Percentiles rank a stretch among this genome's conserved stretches.
Conservation (phyloP, 1,140 invertebrate species). For the Caenorhabditis inopinata region DNA sequence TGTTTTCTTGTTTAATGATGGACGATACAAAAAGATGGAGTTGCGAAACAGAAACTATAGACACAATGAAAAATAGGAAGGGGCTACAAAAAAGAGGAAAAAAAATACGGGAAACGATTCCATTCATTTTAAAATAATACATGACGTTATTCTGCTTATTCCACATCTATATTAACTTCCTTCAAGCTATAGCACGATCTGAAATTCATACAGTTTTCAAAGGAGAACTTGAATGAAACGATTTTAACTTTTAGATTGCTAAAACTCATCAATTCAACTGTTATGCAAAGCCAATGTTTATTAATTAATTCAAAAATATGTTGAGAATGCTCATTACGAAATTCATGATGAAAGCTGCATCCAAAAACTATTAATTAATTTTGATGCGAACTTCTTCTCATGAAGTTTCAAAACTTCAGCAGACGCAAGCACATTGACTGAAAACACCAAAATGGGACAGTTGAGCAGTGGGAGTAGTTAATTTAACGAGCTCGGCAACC, state of each 20-base stretch:
- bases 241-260: too few species aligned
- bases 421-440: not conserved
- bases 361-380: too few species aligned
- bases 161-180: not conserved
- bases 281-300: too few species aligned
- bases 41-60: slow-evolving; percentile 23
- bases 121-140: slow-evolving; percentile 20
- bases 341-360: too few species aligned
- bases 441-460: not conserved
- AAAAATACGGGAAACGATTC: not conserved
- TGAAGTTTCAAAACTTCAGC: too few species aligned
- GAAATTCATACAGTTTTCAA: not conserved
- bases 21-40: not conserved
- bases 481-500: slow-evolving; percentile 5
- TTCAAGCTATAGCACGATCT: not conserved
- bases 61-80: too few species aligned
- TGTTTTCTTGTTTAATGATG: not conserved
- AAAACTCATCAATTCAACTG: too few species aligned
- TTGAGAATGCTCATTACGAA: too few species aligned
- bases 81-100: not conserved
- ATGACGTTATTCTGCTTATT: not conserved
- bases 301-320: too few species aligned
- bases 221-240: too few species aligned
- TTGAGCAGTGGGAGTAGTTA: not conserved
- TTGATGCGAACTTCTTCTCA: too few species aligned